Evolutionary conservation across 2,797 vertebrate genomes (phyloP), one percentile per base, ranked within the genome.

Genomic region (Gallinago nigripennis): DNA sequence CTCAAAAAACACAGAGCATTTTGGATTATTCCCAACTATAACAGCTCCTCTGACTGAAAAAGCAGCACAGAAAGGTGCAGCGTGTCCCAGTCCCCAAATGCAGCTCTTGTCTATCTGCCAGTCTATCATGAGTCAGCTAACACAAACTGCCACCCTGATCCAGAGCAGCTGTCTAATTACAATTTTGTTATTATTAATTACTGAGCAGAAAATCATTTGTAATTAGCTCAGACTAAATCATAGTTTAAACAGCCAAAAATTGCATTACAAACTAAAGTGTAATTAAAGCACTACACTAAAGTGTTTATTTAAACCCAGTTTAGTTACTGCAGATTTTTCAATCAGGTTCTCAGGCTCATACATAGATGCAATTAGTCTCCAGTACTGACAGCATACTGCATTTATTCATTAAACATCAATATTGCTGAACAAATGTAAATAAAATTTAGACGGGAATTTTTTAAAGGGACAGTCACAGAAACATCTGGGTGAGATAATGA

Each of bases 121-220:
- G 96, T 97, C 97, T 98, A 98, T 98, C 98, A 93, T 98, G 98
- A 98, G 98, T 98, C 98, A 98, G 98, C 98, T 97, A 96, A 97
- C 94, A 97, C 85, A 98, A 97, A 98, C 97, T 98, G 97, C 98
- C 96, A 86, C 97, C 97, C 97, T 98, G 98, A 98, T 99, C 98
- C 97, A 97, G 88, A 98, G 98, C 98, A 98, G 98, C 98, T 99
- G 98, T 98, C 98, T 99, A 99, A 99, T 99, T 99, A 99, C 98
- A 98, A 99, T 98, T 99, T 98, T 99, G 98, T 99, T 99, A 99
- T 99, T 99, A 99, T 99, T 99, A 99, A 99, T 99, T 98, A 98
- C 98, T 95, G 97, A 98, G 98, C 95, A 97, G 98, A 98, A 99
- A 99, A 99, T 99, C 89, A 98, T 99, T 99, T 98, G 98, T 99